phyloP scores from a whole-genome alignment of 2,797 vertebrate genomes.

The Balearica regulorum region DNA sequence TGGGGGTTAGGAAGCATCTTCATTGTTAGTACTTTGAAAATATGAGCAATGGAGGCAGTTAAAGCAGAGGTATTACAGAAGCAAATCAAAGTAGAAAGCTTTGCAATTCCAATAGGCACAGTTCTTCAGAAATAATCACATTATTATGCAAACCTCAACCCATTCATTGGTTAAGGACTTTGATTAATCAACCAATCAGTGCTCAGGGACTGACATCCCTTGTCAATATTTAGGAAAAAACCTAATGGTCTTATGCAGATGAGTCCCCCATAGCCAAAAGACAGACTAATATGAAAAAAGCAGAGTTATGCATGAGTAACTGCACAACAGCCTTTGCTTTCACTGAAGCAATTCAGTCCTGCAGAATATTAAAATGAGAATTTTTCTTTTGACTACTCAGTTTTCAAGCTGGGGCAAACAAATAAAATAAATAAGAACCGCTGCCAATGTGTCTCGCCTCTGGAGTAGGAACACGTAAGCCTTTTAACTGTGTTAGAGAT shows the following conservation, averaged over 20 bases:
- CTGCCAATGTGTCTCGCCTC: not conserved
- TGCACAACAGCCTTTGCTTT: not conserved
- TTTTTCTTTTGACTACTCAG: not conserved
- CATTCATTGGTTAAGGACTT: slow-evolving; percentile 3
- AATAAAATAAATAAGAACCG: not conserved
- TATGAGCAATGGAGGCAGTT: not conserved
- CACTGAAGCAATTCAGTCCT: not conserved
- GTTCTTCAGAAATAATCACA: not conserved
- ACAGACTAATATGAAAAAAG: not conserved
- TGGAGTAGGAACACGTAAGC: not conserved
- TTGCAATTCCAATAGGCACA: not conserved
- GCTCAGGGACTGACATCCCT: not conserved
- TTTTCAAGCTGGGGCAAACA: slow-evolving; percentile 18
- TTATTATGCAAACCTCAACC: not conserved
- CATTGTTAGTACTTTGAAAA: not conserved
- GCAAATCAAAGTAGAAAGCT: not conserved
- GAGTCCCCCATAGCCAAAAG: not conserved
- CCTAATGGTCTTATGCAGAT: not conserved
- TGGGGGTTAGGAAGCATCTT: not conserved
- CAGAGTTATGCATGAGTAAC: not conserved
- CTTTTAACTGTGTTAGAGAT: not conserved
- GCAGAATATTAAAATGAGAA: slow-evolving; percentile 5
- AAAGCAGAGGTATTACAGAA: not conserved
- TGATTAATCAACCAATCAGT: not conserved
- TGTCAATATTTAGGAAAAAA: not conserved